Percentiles rank a stretch among this genome's conserved stretches.
These are phyloP conservation scores for Hermaeophaga mercurialis DNA, from an alignment of 2,888 invertebrate species.

Conservation along the genomic window DNA sequence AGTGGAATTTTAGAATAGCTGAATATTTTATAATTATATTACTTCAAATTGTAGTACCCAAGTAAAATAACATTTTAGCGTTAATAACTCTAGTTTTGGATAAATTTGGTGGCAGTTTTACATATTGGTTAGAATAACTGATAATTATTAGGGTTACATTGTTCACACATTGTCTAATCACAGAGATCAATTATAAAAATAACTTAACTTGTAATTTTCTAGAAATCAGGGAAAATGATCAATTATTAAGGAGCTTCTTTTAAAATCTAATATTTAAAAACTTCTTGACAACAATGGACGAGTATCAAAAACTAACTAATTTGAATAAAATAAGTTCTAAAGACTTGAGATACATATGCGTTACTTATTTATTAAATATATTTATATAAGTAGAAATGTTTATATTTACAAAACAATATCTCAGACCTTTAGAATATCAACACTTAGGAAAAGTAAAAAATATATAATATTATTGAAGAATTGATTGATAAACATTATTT, in stretches of 20 bases:
- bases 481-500: not conserved
- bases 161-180: not conserved
- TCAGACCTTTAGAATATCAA: not conserved
- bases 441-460: not conserved
- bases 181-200: conserved; percentile 1
- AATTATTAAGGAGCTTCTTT: not conserved
- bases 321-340: not conserved
- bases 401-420: not conserved
- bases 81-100: too few relatives aligned
- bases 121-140: too few relatives aligned
- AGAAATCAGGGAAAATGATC: not conserved
- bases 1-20: too few relatives aligned
- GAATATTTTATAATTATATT: too few relatives aligned
- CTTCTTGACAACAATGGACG: conserved; percentile 1
- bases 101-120: too few relatives aligned
- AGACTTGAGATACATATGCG: not conserved
- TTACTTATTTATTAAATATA: not conserved
- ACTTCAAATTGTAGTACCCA: too few relatives aligned
- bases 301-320: conserved; percentile 6
- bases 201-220: not conserved
- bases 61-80: too few relatives aligned
- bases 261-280: not conserved
- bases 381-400: not conserved
- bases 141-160: not conserved
- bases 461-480: conserved; percentile 1